phyloP scores from a whole-genome alignment of 2,888 invertebrate species.

The Archaeoteleia sp. region DNA sequence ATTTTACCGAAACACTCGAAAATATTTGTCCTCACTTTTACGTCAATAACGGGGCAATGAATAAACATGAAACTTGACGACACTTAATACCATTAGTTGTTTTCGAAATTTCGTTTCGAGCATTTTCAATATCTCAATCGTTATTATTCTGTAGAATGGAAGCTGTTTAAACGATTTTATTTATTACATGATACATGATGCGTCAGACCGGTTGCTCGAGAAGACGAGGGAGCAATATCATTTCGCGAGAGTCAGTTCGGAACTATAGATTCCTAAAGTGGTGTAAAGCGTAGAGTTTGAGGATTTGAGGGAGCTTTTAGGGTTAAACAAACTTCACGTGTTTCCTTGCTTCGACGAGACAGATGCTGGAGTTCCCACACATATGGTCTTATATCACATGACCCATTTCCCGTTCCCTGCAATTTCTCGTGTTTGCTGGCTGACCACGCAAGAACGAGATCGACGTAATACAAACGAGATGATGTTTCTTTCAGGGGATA shows the following conservation, averaged over 20 bases:
- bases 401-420: slow-evolving; percentile 45
- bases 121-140: no score
- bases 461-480: slow-evolving; percentile 47
- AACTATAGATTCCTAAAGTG: slow-evolving; percentile 33
- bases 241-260: slow-evolving; percentile 34
- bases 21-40: no score
- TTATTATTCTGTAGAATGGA: no score
- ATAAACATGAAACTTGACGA: no score
- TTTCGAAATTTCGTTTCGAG: no score
- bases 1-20: neutral
- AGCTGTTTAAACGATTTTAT: no score
- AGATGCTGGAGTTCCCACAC: slow-evolving; percentile 62
- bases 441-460: slow-evolving; percentile 44
- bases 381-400: slow-evolving; percentile 50
- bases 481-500: slow-evolving; percentile 23
- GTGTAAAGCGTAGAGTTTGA: slow-evolving; percentile 39
- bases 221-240: slow-evolving; percentile 31
- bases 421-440: slow-evolving; percentile 33
- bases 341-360: slow-evolving; percentile 54
- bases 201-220: no score
- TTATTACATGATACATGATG: no score
- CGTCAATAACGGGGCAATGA: no score
- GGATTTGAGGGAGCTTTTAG: slow-evolving; percentile 57
- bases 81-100: no score
- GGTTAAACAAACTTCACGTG: slow-evolving; percentile 64